Evolutionary conservation across 2,797 vertebrate species (phyloP).

Genomic region (Oryzias sinensis): DNA sequence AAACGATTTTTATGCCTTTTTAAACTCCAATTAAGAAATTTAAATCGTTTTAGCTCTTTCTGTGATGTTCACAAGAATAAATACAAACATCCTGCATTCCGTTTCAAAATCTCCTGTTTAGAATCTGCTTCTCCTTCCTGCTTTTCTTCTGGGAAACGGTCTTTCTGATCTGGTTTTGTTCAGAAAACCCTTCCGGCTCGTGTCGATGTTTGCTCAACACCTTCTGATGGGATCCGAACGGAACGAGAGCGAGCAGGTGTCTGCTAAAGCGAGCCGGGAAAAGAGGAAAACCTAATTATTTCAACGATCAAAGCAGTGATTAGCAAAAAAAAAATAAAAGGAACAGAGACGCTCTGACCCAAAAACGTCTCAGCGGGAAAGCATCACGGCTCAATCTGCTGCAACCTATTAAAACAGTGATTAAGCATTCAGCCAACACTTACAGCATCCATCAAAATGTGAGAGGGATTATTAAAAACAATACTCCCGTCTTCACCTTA

Average conservation of each 20-base stretch:
- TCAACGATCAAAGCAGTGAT: constrained; percentile 72
- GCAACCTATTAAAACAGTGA: constrained; percentile 56
- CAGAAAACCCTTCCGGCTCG: constrained; percentile 5
- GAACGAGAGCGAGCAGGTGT: constrained; percentile 31
- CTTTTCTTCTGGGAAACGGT: constrained; percentile 8
- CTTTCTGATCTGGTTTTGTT: constrained; percentile 23
- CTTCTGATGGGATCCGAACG: neutral
- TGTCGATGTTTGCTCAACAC: constrained; percentile 7
- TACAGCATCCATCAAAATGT: constrained; percentile 21
- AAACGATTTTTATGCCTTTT: too few relatives aligned
- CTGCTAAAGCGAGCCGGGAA: constrained; percentile 11
- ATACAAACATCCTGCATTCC: too few relatives aligned
- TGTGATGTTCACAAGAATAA: too few relatives aligned
- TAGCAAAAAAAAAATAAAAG: constrained; percentile 5
- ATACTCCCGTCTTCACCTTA: constrained; percentile 10
- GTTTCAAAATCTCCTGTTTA: too few relatives aligned
- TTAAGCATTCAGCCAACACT: constrained; percentile 36
- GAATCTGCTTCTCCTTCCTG: constrained; percentile 12
- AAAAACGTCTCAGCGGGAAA: constrained; percentile 69
- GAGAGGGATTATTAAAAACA: constrained; percentile 24
- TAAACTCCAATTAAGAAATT: too few relatives aligned
- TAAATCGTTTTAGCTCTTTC: too few relatives aligned
- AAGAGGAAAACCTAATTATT: constrained; percentile 63
- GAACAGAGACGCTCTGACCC: constrained; percentile 55
- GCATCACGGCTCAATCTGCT: constrained; percentile 61